Evolutionary conservation across 2,888 invertebrate species (phyloP).

Genomic region (Macaria notata): DNA sequence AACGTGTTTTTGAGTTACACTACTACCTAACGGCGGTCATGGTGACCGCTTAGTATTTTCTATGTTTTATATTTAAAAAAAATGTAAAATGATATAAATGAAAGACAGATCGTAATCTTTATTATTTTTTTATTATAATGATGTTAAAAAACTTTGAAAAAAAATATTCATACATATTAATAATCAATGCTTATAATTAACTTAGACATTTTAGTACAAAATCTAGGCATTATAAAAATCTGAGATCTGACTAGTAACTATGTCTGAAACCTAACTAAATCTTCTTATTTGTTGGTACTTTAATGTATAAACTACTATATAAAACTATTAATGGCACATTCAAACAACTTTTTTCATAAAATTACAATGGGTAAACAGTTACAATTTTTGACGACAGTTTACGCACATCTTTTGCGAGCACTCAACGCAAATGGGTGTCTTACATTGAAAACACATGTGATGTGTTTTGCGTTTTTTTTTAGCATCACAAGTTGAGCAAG

Average conservation of each 20-base stretch:
- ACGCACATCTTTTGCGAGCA: slow-evolving; percentile 17
- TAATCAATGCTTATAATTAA: slow-evolving; percentile 18
- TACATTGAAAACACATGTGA: slow-evolving; percentile 22
- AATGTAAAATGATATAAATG: slow-evolving; percentile 11
- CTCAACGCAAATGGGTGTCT: slow-evolving; percentile 20
- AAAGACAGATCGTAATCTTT: slow-evolving; percentile 9
- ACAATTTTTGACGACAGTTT: slow-evolving; percentile 8
- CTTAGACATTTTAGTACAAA: slow-evolving; percentile 15
- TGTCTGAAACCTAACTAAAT: slow-evolving; percentile 13
- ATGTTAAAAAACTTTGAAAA: slow-evolving; percentile 12
- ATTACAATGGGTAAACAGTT: slow-evolving; percentile 19
- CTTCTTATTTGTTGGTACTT: slow-evolving; percentile 14
- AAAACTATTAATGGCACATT: slow-evolving; percentile 17
- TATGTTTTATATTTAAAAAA: slow-evolving; percentile 4
- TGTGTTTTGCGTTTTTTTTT: slow-evolving; percentile 17
- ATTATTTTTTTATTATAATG: slow-evolving; percentile 11
- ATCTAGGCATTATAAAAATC: slow-evolving; percentile 16
- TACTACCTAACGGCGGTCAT: slow-evolving; percentile 15
- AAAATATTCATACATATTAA: slow-evolving; percentile 10
- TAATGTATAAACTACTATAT: slow-evolving; percentile 15
- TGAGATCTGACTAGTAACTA: slow-evolving; percentile 11
- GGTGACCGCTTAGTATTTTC: slow-evolving; percentile 11
- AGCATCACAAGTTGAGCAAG: slow-evolving; percentile 15
- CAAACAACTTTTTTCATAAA: slow-evolving; percentile 15
- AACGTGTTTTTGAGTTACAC: slow-evolving; percentile 23